Evolutionary conservation across 2,797 vertebrate genomes (phyloP).

Genomic region (Simalia tracyae): DNA sequence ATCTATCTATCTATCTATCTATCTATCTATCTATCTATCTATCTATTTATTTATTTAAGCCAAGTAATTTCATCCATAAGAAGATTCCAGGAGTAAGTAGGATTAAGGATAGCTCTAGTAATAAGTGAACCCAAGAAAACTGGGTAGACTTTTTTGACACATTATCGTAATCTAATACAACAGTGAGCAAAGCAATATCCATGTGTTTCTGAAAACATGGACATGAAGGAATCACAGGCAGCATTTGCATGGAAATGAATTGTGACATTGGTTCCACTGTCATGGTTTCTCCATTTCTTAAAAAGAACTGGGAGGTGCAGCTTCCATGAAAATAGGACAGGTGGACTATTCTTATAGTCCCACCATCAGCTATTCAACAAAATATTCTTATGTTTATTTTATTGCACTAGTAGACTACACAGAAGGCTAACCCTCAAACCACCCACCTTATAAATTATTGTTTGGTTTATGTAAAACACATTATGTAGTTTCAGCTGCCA

Average conservation of each 20-base stretch:
- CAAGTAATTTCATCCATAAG: background rate
- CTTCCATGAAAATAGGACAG: background rate
- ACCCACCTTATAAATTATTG: too few species aligned
- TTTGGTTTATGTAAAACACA: too few species aligned
- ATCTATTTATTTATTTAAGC: background rate
- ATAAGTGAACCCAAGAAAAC: background rate
- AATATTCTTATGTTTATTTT: background rate
- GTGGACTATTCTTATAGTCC: too few species aligned
- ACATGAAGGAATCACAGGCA: background rate
- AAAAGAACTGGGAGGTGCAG: background rate
- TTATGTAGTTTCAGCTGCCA: too few species aligned
- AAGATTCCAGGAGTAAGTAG: background rate
- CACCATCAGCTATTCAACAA: background rate
- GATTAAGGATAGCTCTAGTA: constrained; percentile 2
- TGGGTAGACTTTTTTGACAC: background rate
- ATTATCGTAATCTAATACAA: background rate
- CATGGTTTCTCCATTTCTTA: background rate
- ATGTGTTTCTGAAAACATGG: background rate
- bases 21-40: too few species aligned
- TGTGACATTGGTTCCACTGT: background rate
- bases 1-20: background rate
- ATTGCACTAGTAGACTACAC: background rate
- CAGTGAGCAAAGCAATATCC: background rate
- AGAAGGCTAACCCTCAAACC: too few species aligned
- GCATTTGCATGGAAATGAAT: background rate